Evolutionary conservation across 2,113 vertebrate species (phyloP).

Genomic region (Cololabis saira): DNA sequence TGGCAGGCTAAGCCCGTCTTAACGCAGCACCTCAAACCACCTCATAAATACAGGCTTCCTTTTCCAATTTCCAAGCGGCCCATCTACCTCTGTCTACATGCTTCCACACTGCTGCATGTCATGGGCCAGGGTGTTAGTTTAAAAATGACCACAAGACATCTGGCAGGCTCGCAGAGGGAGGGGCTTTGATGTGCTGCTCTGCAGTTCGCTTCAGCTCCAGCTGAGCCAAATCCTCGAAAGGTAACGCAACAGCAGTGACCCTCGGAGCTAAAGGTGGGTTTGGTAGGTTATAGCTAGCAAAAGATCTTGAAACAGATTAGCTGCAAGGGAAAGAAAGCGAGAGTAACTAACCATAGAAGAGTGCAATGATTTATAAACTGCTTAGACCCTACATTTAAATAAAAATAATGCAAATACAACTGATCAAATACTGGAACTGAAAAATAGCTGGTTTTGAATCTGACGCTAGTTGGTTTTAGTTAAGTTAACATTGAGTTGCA

Average conservation of each 20-base stretch:
- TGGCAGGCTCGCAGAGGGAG: constrained; percentile 71
- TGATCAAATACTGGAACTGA: too few relatives aligned
- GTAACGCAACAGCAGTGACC: constrained; percentile 15
- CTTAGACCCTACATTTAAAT: too few relatives aligned
- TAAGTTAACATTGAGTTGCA: too few relatives aligned
- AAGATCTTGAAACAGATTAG: constrained; percentile 43
- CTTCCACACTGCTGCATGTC: constrained; percentile 75
- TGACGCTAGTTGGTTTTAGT: too few relatives aligned
- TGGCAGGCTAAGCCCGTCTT: constrained; percentile 80
- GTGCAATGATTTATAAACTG: too few relatives aligned
- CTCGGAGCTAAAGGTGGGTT: constrained; percentile 21
- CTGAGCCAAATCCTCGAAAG: constrained; percentile 31
- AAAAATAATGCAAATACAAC: too few relatives aligned
- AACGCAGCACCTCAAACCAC: constrained; percentile 79
- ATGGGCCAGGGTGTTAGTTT: constrained; percentile 78
- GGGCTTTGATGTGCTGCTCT: constrained; percentile 76
- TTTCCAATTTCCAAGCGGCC: constrained; percentile 79
- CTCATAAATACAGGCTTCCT: constrained; percentile 82
- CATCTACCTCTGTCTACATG: constrained; percentile 76
- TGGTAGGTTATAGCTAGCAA: constrained; percentile 39
- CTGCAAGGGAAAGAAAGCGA: constrained; percentile 37
- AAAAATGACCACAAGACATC: constrained; percentile 81
- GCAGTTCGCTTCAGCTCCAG: constrained; percentile 48
- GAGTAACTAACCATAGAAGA: too few relatives aligned
- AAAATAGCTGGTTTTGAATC: too few relatives aligned